Percentiles rank a stretch among this genome's conserved stretches.
phyloP scores from a whole-genome alignment of 64 coral and sea anemone genomes.

The Montipora capricornis region DNA sequence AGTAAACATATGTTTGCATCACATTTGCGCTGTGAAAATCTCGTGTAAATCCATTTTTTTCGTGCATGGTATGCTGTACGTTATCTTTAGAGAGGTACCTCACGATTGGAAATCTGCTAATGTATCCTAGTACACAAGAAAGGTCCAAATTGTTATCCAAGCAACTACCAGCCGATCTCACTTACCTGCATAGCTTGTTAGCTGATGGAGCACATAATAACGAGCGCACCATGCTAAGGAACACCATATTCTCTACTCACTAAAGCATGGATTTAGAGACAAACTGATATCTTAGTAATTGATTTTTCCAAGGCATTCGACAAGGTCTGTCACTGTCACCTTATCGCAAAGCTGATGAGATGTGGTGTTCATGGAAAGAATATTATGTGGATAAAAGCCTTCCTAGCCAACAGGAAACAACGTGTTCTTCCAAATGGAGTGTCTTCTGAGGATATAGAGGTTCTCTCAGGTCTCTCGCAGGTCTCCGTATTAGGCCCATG shows the following conservation, averaged over 20 bases:
- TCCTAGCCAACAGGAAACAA: constrained; percentile 6
- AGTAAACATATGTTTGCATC: no score
- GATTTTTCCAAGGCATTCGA: constrained; percentile 24
- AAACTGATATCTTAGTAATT: constrained; percentile 36
- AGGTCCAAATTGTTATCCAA: constrained; percentile 27
- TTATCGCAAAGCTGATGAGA: constrained; percentile 14
- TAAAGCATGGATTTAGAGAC: constrained; percentile 27
- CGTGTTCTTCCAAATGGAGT: neutral
- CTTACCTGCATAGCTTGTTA: constrained; percentile 56
- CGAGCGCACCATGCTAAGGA: constrained; percentile 29
- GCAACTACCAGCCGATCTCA: constrained; percentile 45
- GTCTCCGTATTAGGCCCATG: neutral
- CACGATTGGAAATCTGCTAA: constrained; percentile 49
- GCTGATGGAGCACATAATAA: constrained; percentile 51
- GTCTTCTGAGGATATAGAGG: neutral
- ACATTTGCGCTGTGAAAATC: no score
- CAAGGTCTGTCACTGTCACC: constrained; percentile 23
- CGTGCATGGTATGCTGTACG: neutral
- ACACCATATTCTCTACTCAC: constrained; percentile 11
- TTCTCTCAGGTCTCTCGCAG: neutral
- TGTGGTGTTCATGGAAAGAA: neutral
- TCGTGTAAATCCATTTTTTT: no score
- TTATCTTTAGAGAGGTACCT: constrained; percentile 45
- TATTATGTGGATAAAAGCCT: neutral
- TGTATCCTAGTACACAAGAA: constrained; percentile 59